These are phyloP conservation scores for Tachuris rubrigastra DNA, from an alignment of 2,113 vertebrate species.

Conservation along the genomic window DNA sequence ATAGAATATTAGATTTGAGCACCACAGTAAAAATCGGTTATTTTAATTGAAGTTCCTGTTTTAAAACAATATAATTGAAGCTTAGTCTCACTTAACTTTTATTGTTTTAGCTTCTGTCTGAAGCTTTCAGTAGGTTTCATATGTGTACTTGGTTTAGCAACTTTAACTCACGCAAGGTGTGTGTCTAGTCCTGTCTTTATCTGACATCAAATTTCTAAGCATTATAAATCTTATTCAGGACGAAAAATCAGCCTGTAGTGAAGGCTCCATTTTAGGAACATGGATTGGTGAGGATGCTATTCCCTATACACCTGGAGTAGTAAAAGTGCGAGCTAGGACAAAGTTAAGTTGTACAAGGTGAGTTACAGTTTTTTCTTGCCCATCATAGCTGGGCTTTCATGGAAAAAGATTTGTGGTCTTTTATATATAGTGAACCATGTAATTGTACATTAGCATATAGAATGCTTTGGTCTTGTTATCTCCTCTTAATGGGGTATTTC, in stretches of 20 bases:
- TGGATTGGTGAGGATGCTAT: slow-evolving; percentile 89
- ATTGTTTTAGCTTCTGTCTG: background rate
- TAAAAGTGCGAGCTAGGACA: slow-evolving; percentile 71
- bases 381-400: background rate
- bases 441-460: background rate
- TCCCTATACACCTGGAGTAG: slow-evolving; percentile 81
- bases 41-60: background rate
- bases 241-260: slow-evolving; percentile 69
- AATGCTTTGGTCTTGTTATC: background rate
- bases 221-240: slow-evolving; percentile 71
- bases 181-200: background rate
- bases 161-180: background rate
- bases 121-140: background rate
- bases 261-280: slow-evolving; percentile 80
- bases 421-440: background rate
- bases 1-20: background rate
- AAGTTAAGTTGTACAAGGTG: slow-evolving; percentile 79
- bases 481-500: background rate
- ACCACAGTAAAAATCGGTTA: background rate
- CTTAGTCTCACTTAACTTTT: background rate
- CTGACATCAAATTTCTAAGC: slow-evolving; percentile 2
- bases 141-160: background rate
- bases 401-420: background rate
- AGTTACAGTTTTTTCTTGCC: background rate
- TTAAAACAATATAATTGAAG: background rate